phyloP scores from a whole-genome alignment of 2,797 vertebrate species.

The Psittacula echo region DNA sequence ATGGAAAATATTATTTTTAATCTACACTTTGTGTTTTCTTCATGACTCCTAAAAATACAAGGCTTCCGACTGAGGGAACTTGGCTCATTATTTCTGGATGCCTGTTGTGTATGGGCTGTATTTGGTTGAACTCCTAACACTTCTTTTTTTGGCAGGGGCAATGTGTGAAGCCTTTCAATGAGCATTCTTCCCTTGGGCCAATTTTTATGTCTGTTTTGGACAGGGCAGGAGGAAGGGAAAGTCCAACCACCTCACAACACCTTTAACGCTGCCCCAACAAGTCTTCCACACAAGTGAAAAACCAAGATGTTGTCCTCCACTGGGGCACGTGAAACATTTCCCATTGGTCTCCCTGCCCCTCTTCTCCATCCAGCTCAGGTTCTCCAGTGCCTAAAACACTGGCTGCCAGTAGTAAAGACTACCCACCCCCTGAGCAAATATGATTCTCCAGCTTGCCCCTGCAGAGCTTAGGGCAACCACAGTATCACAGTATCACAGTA shows the following conservation, averaged over 20 bases:
- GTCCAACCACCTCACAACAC: not conserved
- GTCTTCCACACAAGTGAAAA: not conserved
- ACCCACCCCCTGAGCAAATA: not conserved
- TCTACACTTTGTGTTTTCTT: not conserved
- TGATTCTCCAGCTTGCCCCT: not conserved
- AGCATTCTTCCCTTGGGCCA: not conserved
- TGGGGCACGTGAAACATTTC: not conserved
- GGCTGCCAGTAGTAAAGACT: not conserved
- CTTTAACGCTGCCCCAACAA: not conserved
- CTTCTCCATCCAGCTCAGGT: not conserved
- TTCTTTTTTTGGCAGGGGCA: not conserved
- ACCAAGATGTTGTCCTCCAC: accelerated
- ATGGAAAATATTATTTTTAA: not conserved
- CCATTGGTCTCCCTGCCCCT: not conserved
- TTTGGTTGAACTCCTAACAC: not conserved
- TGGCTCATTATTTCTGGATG: not conserved
- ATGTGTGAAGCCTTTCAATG: conserved; percentile 10
- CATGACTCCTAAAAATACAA: not conserved
- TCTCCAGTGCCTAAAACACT: not conserved
- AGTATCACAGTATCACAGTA: too few relatives aligned
- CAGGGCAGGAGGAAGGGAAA: not conserved
- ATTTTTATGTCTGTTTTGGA: not conserved
- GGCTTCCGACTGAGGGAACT: not conserved
- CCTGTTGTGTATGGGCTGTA: not conserved
- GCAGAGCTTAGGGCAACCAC: not conserved